These are phyloP conservation scores for Pogonocherus hispidulus DNA, from an alignment of 2,888 invertebrate species.

Conservation along the genomic window DNA sequence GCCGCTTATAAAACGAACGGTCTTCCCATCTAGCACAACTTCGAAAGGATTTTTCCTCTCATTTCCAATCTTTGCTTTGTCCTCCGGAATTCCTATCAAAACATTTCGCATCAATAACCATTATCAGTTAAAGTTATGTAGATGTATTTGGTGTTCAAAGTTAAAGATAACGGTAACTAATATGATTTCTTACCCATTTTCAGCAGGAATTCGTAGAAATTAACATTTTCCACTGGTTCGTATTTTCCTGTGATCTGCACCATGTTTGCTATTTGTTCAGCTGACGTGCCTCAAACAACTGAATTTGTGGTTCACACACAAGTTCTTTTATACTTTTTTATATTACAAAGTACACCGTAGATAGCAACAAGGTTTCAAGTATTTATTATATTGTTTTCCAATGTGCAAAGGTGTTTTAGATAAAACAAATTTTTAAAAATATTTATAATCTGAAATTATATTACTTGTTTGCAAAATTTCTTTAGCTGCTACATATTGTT, in stretches of 20 bases:
- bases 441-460: no score
- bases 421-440: no score
- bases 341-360: no score
- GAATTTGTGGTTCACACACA: no score
- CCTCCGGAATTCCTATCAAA: constrained; percentile 20
- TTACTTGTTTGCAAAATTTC: no score
- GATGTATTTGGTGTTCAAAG: no score
- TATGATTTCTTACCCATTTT: constrained; percentile 11
- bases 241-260: not conserved
- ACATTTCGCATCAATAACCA: not conserved
- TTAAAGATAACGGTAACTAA: not conserved
- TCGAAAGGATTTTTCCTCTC: not conserved
- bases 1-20: not conserved
- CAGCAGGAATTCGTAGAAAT: not conserved
- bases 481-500: no score
- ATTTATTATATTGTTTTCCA: no score
- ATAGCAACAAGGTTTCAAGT: no score
- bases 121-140: not conserved
- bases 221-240: not conserved
- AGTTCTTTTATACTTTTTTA: no score
- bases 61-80: not conserved
- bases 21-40: constrained; percentile 17
- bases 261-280: not conserved
- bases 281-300: no score
- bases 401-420: no score